Evolutionary conservation across 2,113 vertebrate species (phyloP), one percentile per base, ranked within the genome.

Genomic region (Poeciliopsis turrubarensis): DNA sequence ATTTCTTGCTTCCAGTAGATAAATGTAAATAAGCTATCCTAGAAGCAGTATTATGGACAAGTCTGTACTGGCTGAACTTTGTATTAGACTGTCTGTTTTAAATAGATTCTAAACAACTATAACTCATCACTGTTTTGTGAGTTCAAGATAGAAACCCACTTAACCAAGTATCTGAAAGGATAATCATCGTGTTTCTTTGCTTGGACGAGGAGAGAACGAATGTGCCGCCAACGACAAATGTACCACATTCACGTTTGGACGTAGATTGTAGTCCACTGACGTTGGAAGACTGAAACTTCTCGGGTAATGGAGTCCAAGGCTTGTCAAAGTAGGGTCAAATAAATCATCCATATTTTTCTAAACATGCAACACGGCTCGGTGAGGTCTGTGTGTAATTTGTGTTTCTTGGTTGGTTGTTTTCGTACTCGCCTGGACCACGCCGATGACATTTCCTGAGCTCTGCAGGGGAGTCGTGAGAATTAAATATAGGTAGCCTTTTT

Each of bases 11-110:
- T 92, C 89, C 81, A 88, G 75, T 92, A 93, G 92, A 89, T 22
- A 78, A 92, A 87, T 95, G 95, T 95, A 95, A 94, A 95, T 95
- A 95, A 78, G 92, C 94, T 95, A 88, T 91, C 89, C 77, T 93
- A 93, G 92, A 89, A 90, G 80, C 92, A 89, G 89, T 92, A 84
- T 84, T 77, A 87, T 89, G 91, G 90, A 92, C 80, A 90, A 91
- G 86, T 92, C 91, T 90, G 86, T 89, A 90, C 83, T 87, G 91
- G 89, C 92, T 91, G 89, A 89, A 92, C 91, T 93, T 95, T 92
- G 87, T 94, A 90, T 91, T 92, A 92, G 86, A 90, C 83, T 91
- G 90, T 93, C 89, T 92, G 86, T 91, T 94, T 93, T 91, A 87
- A 93, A 89, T 92, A 92, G 87, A 92, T 85, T 89, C 86, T 89